A percentile compares a stretch with the other conserved stretches of the same genome.
Conservation (phyloP, 2,113 vertebrate species). For the Crotalus tigris region DNA sequence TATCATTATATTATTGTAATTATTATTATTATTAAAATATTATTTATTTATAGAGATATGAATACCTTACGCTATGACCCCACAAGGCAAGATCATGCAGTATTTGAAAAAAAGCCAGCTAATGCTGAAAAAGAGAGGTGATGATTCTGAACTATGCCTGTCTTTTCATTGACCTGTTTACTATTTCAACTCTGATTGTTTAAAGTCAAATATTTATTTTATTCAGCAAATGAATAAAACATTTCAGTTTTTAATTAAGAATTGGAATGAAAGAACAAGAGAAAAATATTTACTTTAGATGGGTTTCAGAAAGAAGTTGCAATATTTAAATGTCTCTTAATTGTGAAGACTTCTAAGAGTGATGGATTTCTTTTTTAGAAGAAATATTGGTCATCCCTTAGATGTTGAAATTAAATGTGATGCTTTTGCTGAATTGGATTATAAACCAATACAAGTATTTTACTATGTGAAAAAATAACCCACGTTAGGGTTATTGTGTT, state of each 20-base stretch:
- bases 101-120: conserved; percentile 79
- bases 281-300: neutral
- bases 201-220: neutral
- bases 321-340: neutral
- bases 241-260: neutral
- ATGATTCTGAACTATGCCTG: neutral
- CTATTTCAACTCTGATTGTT: neutral
- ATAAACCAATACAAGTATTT: neutral
- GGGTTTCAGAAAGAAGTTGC: neutral
- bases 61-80: conserved; percentile 89
- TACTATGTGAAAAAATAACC: neutral
- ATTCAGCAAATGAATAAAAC: neutral
- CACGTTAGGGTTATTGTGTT: neutral
- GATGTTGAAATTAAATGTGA: neutral
- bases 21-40: neutral
- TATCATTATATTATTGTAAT: neutral
- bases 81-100: conserved; percentile 81
- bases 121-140: conserved; percentile 81
- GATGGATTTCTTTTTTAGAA: neutral
- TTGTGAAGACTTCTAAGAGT: neutral
- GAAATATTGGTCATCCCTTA: neutral
- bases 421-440: neutral
- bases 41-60: conserved; percentile 75
- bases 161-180: neutral
- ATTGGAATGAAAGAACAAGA: neutral